Conservation (phyloP, 1,140 invertebrate species). For the Rhyzopertha dominica region DNA sequence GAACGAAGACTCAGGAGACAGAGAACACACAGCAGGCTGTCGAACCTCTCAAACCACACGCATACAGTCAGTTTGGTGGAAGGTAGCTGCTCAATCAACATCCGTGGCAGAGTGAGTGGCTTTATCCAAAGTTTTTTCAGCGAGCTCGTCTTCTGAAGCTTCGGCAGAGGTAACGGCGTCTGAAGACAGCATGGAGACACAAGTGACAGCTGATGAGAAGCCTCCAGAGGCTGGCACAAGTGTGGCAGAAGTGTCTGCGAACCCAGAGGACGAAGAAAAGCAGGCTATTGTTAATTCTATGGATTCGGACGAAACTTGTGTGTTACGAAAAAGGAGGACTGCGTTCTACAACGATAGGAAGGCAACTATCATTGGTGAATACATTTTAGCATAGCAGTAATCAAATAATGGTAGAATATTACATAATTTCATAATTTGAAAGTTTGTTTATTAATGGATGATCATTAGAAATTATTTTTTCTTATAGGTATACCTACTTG, state of each 20-base stretch:
- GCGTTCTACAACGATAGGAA: too few relatives aligned
- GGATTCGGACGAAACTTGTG: conserved; percentile 45
- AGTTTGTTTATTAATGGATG: too few relatives aligned
- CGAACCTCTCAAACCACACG: conserved; percentile 34
- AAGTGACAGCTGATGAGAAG: conserved; percentile 7
- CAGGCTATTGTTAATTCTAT: conserved; percentile 53
- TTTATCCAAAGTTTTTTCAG: conserved; percentile 51
- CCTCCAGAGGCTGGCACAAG: conserved; percentile 14
- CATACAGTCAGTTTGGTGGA: conserved; percentile 36
- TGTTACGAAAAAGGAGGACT: too few relatives aligned
- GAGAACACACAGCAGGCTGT: conserved; percentile 15
- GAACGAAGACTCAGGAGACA: conserved; percentile 30
- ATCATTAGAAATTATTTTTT: too few relatives aligned
- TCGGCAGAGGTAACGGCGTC: not conserved
- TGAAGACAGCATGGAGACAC: not conserved
- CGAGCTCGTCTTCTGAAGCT: conserved; percentile 34
- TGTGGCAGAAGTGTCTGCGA: conserved; percentile 28
- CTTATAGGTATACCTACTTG: too few relatives aligned
- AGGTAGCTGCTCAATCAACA: conserved; percentile 48
- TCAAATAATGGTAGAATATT: too few relatives aligned
- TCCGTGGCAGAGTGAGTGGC: conserved; percentile 49
- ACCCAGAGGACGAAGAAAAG: conserved; percentile 42
- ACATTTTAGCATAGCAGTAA: too few relatives aligned
- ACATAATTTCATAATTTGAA: too few relatives aligned
- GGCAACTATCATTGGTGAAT: too few relatives aligned